Conservation (phyloP, 2,113 vertebrate species). For the Chaetorhynchus papuensis region DNA sequence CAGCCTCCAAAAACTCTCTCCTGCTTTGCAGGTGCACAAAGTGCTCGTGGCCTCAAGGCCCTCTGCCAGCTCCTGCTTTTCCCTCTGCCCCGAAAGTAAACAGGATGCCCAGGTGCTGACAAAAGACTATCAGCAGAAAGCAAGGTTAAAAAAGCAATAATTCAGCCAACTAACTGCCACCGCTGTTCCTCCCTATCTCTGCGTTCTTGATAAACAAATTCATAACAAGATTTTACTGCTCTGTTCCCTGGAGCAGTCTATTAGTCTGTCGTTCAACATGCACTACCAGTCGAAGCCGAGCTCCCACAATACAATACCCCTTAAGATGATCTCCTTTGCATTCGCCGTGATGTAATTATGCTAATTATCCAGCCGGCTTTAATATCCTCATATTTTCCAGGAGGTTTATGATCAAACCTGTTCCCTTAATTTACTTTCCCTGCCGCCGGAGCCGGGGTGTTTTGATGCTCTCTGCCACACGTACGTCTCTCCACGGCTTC, state of each 20-base stretch:
- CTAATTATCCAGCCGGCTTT: conserved; percentile 37
- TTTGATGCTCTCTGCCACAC: not conserved
- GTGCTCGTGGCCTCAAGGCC: fast-evolving
- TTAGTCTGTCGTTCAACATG: conserved; percentile 21
- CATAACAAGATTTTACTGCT: conserved; percentile 29
- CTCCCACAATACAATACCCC: conserved; percentile 16
- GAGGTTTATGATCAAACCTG: conserved; percentile 39
- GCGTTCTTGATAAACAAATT: conserved; percentile 38
- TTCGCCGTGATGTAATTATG: conserved; percentile 23
- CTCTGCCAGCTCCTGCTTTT: not conserved
- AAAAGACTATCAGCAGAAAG: not conserved
- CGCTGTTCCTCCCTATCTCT: not conserved
- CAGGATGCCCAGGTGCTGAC: not conserved
- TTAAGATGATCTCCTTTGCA: conserved; percentile 44
- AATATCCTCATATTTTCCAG: conserved; percentile 19
- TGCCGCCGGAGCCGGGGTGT: not conserved
- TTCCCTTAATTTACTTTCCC: conserved; percentile 25
- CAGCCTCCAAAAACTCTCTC: not conserved
- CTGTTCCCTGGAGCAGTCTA: not conserved
- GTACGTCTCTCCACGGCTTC: not conserved
- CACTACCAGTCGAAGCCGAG: not conserved
- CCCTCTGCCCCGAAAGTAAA: not conserved
- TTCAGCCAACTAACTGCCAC: conserved; percentile 18
- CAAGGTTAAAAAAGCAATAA: conserved; percentile 39
- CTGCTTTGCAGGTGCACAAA: fast-evolving